Percentiles rank a stretch among this genome's conserved stretches.
Conservation (phyloP, 2,113 vertebrate species). For the Nesoenas mayeri region DNA sequence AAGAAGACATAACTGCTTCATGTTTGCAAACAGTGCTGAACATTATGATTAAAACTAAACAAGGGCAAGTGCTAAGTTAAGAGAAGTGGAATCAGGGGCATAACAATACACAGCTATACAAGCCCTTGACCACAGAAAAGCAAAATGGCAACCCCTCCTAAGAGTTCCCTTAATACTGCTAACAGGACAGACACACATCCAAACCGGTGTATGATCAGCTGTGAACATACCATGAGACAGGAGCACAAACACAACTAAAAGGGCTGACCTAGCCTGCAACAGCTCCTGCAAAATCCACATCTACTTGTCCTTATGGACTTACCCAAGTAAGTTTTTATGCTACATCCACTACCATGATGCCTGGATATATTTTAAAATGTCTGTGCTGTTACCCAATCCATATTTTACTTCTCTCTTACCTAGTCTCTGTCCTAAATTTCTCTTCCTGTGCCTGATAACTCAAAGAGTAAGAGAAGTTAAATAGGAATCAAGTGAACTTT, state of each 20-base stretch:
- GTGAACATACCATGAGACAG: neutral
- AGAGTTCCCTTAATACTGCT: neutral
- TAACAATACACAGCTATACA: neutral
- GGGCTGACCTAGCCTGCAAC: neutral
- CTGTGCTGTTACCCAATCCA: neutral
- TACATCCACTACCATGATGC: neutral
- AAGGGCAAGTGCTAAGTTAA: conserved; percentile 8
- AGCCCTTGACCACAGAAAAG: neutral
- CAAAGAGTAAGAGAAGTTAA: neutral
- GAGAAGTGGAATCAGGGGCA: neutral
- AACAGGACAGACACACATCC: neutral
- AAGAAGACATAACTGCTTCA: conserved; percentile 33
- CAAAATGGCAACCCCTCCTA: neutral
- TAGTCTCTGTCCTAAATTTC: neutral
- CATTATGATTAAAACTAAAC: conserved; percentile 48
- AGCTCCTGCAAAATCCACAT: neutral
- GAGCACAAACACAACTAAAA: neutral
- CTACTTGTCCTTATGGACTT: neutral
- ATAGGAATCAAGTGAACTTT: neutral
- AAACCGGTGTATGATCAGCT: neutral
- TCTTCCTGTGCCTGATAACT: neutral
- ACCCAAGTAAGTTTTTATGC: neutral
- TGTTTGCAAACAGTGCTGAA: conserved; percentile 62
- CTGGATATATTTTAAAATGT: neutral
- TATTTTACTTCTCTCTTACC: neutral